Base-by-base conservation (phyloP, 2,888 invertebrate genomes). In the Platerodrilus igneus region DNA sequence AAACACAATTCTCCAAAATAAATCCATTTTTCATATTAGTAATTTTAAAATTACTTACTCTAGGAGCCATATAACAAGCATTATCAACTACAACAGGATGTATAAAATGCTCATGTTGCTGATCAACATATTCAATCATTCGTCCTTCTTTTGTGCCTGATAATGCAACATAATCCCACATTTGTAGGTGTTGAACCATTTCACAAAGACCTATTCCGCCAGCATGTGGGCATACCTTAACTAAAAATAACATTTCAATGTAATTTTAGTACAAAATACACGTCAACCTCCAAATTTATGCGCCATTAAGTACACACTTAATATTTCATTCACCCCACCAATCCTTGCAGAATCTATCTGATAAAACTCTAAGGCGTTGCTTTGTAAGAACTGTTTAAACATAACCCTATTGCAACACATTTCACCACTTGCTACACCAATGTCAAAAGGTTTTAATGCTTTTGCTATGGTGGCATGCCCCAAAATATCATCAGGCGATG, bases 161-260 rank as follows among this genome's bases (percentile, higher is more conserved):
- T 13, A 91, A 65, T 33, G 79, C 75, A 2, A 86, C 75, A 67
- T 77, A 92, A 67, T 93, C 91, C 84, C 90, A 92, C 70, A 83
- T 81, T 67, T 91, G 87, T 26, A 93, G 71, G 68, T 94, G 93
- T 56, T 92, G 92, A 2, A 93, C 90, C 82, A 92, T 86, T 72
- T 93, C 93, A 60, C 93, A 93, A 2, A 94, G 75, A 2, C 92
- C 93, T 6, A 93, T 85, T 4, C 93, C 94, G n/a, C 93, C 94
- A 41, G 91, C 92, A 70, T 94, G 93, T 0, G 94, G 93, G 62
- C 91, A 92, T 2, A 94, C 89, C 58, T 89, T 89, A 9, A 92
- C 91, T 13, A 23, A 26, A 42, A 43, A 27, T n/a, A n/a, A n/a
- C n/a, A n/a, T n/a, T n/a, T n/a, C n/a, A n/a, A n/a, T n/a, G n/a